Evolutionary conservation across 2,113 vertebrate genomes (phyloP).

Genomic region (Prochilodus magdalenae): DNA sequence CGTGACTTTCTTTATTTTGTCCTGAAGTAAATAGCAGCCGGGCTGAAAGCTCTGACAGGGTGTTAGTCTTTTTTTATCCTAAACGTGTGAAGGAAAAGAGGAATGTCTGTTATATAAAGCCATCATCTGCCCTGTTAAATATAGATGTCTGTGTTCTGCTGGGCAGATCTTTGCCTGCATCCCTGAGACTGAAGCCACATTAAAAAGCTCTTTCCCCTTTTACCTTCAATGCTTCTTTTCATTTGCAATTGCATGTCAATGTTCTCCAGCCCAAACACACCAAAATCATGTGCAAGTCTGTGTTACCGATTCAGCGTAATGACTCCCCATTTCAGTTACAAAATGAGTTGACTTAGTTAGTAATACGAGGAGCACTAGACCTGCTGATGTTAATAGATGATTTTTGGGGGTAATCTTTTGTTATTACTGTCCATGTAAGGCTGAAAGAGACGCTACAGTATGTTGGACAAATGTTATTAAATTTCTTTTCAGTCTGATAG

Average conservation of each 20-base stretch:
- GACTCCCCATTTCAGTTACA: slow-evolving; percentile 1
- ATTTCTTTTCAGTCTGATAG: slow-evolving; percentile 2
- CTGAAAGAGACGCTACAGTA: slow-evolving; percentile 10
- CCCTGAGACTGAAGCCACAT: slow-evolving; percentile 16
- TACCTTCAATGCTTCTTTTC: neutral
- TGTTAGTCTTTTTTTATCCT: neutral
- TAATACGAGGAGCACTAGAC: slow-evolving; percentile 24
- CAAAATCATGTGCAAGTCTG: slow-evolving; percentile 11
- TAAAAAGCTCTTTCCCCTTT: slow-evolving; percentile 14
- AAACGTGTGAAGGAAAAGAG: slow-evolving; percentile 13
- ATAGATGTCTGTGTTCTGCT: slow-evolving; percentile 46
- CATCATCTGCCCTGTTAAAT: slow-evolving; percentile 41
- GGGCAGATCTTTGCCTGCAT: slow-evolving; percentile 38
- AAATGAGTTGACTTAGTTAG: slow-evolving; percentile 28
- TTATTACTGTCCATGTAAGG: neutral
- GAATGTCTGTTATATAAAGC: slow-evolving; percentile 36
- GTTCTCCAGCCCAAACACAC: slow-evolving; percentile 12
- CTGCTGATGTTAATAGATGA: slow-evolving; percentile 29
- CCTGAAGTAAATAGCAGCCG: neutral
- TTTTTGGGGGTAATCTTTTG: slow-evolving; percentile 30
- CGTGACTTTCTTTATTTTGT: neutral
- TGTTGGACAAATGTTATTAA: slow-evolving; percentile 17
- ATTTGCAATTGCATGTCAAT: slow-evolving; percentile 1
- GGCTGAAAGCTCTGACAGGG: neutral
- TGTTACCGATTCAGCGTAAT: slow-evolving; percentile 22